phyloP scores from a whole-genome alignment of 2,797 vertebrate genomes.

The Liasis olivaceus region DNA sequence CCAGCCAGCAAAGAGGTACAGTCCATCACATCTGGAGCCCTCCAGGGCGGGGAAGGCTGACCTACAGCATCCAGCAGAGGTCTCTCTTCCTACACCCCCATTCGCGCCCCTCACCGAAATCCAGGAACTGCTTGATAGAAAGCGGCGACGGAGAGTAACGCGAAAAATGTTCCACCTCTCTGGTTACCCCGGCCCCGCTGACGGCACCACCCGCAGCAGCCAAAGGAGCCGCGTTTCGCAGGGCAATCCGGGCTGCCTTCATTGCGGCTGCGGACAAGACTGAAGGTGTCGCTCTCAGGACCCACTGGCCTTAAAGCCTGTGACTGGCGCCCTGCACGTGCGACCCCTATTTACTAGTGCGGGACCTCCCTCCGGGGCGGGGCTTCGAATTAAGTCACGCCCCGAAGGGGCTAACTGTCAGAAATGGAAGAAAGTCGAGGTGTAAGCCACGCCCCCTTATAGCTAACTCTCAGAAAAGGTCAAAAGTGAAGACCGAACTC shows the following conservation, averaged over 20 bases:
- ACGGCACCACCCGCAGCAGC: constrained; percentile 29
- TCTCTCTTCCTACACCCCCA: rapidly evolving
- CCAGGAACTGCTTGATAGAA: constrained; percentile 96
- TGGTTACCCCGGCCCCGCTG: constrained; percentile 71
- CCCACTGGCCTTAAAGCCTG: not conserved
- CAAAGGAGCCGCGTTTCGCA: constrained; percentile 64
- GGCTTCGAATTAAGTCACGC: not conserved
- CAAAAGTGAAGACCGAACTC: not conserved
- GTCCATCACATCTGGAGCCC: not conserved
- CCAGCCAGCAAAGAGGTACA: not conserved
- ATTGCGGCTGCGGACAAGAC: constrained; percentile 41
- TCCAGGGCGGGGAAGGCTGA: too few species aligned
- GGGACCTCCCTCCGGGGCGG: not conserved
- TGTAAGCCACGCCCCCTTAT: not conserved
- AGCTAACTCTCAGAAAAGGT: not conserved
- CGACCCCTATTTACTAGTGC: constrained; percentile 48
- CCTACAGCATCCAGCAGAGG: not conserved
- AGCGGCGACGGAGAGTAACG: constrained; percentile 94
- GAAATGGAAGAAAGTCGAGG: too few species aligned
- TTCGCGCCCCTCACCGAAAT: constrained; percentile 87
- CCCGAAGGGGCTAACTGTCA: not conserved
- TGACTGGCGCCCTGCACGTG: not conserved
- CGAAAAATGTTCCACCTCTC: constrained; percentile 89
- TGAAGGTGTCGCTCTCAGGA: not conserved
- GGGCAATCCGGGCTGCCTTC: constrained; percentile 71